These are phyloP conservation scores for Rhinoptilus africanus DNA, from an alignment of 2,113 vertebrate genomes.

Conservation along the genomic window DNA sequence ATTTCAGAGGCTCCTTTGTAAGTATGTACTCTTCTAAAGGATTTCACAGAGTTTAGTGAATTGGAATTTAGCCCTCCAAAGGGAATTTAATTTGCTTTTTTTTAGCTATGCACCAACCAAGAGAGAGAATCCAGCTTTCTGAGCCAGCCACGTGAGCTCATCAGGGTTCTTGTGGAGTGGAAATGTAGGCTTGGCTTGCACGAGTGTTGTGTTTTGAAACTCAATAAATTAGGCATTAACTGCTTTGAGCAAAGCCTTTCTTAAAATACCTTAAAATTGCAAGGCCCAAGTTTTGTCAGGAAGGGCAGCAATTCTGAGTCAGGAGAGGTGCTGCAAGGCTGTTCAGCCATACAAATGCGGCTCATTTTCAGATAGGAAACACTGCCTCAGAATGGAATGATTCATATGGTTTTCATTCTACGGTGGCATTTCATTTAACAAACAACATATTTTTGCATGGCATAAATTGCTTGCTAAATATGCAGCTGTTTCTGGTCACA, in stretches of 20 bases:
- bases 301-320: neutral
- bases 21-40: neutral
- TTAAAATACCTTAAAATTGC: neutral
- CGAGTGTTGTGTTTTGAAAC: neutral
- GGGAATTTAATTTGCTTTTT: neutral
- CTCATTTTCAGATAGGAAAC: neutral
- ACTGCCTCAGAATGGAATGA: neutral
- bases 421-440: neutral
- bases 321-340: neutral
- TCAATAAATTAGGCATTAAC: neutral
- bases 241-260: neutral
- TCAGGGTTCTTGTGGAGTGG: neutral
- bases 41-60: neutral
- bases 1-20: neutral
- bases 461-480: neutral
- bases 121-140: neutral
- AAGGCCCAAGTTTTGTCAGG: neutral
- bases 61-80: neutral
- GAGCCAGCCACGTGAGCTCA: rapidly evolving
- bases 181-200: neutral
- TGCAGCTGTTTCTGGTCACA: neutral
- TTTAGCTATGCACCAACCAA: neutral
- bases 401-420: neutral
- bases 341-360: rapidly evolving
- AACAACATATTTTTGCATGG: neutral